Conservation (phyloP, 2,797 vertebrate species). For the Hemitrygon akajei region DNA sequence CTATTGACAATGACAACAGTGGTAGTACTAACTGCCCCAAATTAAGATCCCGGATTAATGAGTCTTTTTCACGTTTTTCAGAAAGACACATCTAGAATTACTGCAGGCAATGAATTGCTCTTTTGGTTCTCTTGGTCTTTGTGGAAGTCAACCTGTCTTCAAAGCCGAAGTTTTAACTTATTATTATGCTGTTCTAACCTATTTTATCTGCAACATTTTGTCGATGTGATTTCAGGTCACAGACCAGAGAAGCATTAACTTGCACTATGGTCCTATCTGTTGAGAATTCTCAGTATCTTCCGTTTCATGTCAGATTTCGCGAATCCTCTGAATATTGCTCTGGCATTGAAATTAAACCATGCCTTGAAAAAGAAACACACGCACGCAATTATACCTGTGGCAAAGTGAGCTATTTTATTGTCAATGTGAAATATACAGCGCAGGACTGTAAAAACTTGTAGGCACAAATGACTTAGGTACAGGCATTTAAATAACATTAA, state of each 20-base stretch:
- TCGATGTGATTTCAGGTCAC: no score
- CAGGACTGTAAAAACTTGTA: constrained; percentile 55
- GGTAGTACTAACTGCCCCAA: neutral
- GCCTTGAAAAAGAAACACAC: neutral
- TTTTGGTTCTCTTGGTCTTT: neutral
- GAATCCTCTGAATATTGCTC: no score
- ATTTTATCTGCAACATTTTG: no score
- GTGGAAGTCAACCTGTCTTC: no score
- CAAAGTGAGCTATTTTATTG: constrained; percentile 33
- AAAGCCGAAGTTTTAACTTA: no score
- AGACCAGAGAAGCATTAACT: no score
- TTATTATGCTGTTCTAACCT: no score
- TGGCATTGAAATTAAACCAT: neutral
- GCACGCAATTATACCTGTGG: neutral
- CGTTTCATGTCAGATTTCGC: no score
- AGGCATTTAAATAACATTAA: constrained; percentile 51
- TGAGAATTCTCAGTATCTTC: no score
- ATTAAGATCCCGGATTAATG: neutral
- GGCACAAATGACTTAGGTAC: constrained; percentile 54
- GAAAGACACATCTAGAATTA: neutral
- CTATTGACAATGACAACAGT: no score
- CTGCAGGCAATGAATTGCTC: neutral
- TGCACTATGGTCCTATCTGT: no score
- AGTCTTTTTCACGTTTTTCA: neutral
- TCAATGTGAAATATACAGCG: constrained; percentile 43